Base-by-base conservation (phyloP, 2,888 invertebrate genomes). In the Conchocele bisecta region DNA sequence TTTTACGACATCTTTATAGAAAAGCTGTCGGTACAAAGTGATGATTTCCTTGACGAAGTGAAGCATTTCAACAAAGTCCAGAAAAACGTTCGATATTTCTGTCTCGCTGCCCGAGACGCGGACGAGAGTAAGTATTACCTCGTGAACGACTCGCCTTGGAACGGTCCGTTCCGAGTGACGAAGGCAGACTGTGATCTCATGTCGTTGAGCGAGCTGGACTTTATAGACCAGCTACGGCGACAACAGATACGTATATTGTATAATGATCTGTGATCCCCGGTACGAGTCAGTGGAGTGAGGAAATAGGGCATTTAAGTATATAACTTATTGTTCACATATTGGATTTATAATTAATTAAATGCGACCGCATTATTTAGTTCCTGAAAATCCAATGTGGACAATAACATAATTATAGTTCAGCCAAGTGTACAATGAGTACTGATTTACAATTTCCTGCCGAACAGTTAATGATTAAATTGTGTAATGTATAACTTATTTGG, bases 21-120 rank as follows among this genome's bases (percentile, higher is more conserved):
- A 26, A 50, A 53, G 35, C 2, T 72, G 6, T 51, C 63, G 7
- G 20, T 29, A 2, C 50, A 60, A 15, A 53, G 41, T 2, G 37
- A 60, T 7, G 76, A 69, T 29, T 72, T 72, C 44, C 51, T 48
- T n/a, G 61, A 65, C n/a, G 76, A 76, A 60, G 72, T 76, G 24
- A 50, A 60, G 11, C 41, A 76, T 37, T 72, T 69, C 39, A 53
- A 57, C 26, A 46, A 22, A n/a, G 29, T 72, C 3, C 53, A 51
- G 13, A 29, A 20, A 9, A 33, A 44, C 17, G 61, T 76, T 1
- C 56, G 65, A 24, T 24, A 59, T 0, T 65, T 53, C 26, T 76
- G 76, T 39, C 13, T 68, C 9, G 17, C 51, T 9, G 22, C 48
- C 5, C 31, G 28, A 13, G 41, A 57, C 33, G 42, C 28, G 29